phyloP scores from a whole-genome alignment of 2,113 vertebrate species.

The Podocnemis expansa region DNA sequence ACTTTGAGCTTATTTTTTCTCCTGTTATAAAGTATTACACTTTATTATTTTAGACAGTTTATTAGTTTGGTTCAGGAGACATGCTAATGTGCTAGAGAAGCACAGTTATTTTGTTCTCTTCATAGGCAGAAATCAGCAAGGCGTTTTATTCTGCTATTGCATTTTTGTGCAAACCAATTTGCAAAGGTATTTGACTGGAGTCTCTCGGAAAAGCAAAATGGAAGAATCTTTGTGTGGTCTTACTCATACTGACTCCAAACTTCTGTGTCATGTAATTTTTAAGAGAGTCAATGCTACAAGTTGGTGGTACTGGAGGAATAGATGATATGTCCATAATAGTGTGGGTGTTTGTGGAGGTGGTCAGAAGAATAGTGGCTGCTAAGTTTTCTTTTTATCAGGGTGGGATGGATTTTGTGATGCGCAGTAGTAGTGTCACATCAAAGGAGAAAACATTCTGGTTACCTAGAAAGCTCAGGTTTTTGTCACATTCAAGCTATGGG shows the following conservation, averaged over 20 bases:
- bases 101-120: not conserved
- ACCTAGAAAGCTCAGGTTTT: not conserved
- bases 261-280: not conserved
- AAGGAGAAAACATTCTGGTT: not conserved
- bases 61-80: not conserved
- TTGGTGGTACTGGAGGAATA: not conserved
- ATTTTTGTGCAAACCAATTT: not conserved
- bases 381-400: not conserved
- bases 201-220: not conserved
- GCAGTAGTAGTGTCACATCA: not conserved
- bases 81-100: not conserved
- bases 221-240: not conserved
- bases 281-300: not conserved
- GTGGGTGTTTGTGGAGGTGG: not conserved
- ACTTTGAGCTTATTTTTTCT: not conserved
- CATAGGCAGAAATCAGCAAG: not conserved
- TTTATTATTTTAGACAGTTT: not conserved
- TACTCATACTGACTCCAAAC: not conserved
- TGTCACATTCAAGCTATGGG: not conserved
- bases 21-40: not conserved
- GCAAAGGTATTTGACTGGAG: not conserved
- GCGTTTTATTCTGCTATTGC: not conserved
- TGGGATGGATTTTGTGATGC: not conserved
- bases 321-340: not conserved
- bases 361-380: not conserved